These are phyloP conservation scores for Chloropsis cyanopogon DNA, from an alignment of 2,113 vertebrate genomes.

Conservation along the genomic window DNA sequence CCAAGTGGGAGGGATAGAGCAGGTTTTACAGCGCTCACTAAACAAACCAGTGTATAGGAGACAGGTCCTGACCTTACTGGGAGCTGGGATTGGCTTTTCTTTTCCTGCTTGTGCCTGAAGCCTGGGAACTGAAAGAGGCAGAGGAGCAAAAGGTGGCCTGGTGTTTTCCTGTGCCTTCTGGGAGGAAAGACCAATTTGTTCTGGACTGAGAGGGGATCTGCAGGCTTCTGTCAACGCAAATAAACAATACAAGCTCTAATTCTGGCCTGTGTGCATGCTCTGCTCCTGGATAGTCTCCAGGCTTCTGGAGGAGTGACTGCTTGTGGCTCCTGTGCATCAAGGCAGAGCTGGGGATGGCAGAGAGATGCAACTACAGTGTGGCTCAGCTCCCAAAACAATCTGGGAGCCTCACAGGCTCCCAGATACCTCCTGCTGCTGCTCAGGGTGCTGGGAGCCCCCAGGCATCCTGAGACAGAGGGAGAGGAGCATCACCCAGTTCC, in stretches of 20 bases:
- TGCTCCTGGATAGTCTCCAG: not conserved
- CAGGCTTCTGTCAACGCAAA: not conserved
- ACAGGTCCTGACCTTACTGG: not conserved
- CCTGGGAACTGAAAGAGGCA: not conserved
- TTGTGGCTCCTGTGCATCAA: not conserved
- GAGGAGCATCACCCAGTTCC: not conserved
- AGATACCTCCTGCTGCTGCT: not conserved
- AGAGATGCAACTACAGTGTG: not conserved
- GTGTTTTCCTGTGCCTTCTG: not conserved
- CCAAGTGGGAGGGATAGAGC: not conserved
- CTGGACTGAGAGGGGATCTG: not conserved
- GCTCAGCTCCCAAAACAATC: not conserved
- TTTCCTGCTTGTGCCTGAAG: not conserved
- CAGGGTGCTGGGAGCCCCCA: not conserved
- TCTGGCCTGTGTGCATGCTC: accelerated
- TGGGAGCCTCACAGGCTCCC: not conserved
- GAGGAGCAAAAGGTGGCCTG: not conserved
- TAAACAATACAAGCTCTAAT: not conserved
- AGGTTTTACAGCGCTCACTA: not conserved
- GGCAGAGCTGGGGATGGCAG: not conserved
- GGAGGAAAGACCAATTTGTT: not conserved
- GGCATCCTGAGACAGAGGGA: not conserved
- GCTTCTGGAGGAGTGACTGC: not conserved
- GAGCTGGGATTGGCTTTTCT: not conserved
- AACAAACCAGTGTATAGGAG: not conserved